Conservation (phyloP, 2,888 invertebrate genomes). For the Amblyjoppa proteus region DNA sequence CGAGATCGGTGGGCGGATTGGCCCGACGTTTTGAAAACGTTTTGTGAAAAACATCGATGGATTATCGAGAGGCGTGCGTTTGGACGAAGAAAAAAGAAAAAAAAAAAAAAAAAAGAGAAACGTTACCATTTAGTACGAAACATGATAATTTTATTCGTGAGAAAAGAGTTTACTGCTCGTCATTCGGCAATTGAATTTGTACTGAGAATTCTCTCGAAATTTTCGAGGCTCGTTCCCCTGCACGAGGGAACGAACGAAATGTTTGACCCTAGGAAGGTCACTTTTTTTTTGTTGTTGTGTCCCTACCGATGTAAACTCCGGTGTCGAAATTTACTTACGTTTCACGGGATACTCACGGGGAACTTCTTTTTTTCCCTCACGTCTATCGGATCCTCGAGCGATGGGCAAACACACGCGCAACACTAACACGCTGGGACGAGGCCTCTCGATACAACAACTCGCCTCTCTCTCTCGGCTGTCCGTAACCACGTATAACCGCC, state of each 20-base stretch:
- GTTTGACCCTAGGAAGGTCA: conserved; percentile 68
- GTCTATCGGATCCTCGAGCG: conserved; percentile 62
- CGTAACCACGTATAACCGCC: conserved; percentile 34
- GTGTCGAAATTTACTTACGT: conserved; percentile 75
- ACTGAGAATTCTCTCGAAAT: conserved; percentile 60
- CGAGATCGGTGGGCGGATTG: not conserved
- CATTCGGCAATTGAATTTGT: conserved; percentile 61
- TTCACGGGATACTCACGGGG: conserved; percentile 71
- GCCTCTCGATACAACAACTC: conserved; percentile 2
- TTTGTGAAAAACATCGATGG: not conserved
- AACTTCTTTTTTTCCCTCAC: conserved; percentile 77
- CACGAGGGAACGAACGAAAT: conserved; percentile 27
- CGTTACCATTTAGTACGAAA: conserved; percentile 81
- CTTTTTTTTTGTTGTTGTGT: conserved; percentile 69
- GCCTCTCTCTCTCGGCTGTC: conserved; percentile 4
- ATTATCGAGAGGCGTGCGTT: not conserved
- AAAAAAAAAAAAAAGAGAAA: conserved; percentile 59
- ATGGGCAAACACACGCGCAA: conserved; percentile 68
- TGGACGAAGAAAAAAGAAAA: not conserved
- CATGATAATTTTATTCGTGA: conserved; percentile 74
- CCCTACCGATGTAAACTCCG: conserved; percentile 55
- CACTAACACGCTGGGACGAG: conserved; percentile 62
- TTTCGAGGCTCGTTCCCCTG: conserved; percentile 34
- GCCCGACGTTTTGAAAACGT: not conserved
- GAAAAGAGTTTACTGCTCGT: conserved; percentile 53